These are phyloP conservation scores for Cardiocondyla obscurior DNA, from an alignment of 1,140 invertebrate species.

Conservation along the genomic window DNA sequence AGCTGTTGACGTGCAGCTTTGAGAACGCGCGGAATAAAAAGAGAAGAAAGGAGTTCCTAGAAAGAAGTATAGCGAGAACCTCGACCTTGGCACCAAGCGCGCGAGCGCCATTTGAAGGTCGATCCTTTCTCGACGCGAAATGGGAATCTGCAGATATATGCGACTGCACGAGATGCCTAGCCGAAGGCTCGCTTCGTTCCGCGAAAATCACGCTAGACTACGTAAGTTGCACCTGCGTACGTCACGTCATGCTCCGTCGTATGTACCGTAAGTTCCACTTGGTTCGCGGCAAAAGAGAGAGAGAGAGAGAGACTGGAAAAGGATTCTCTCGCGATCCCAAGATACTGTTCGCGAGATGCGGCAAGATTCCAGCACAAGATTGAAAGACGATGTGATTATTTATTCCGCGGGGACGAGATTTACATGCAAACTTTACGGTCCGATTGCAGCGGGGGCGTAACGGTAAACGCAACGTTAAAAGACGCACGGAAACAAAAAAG, in stretches of 20 bases:
- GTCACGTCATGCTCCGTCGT: constrained; percentile 1
- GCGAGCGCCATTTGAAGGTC: constrained; percentile 31
- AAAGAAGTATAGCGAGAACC: constrained; percentile 29
- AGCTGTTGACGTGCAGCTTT: background rate
- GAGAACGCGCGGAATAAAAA: background rate
- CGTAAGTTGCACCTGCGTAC: constrained; percentile 28
- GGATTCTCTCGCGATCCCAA: background rate
- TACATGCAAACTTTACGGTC: background rate
- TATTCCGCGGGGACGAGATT: constrained; percentile 28
- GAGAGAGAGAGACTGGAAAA: background rate
- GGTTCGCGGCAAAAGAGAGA: background rate
- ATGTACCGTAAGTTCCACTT: constrained; percentile 14
- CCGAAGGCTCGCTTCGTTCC: constrained; percentile 14
- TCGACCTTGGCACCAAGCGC: constrained; percentile 51
- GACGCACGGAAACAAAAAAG: constrained; percentile 14
- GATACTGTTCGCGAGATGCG: background rate
- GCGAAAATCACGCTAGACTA: constrained; percentile 27
- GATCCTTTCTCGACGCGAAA: constrained; percentile 64
- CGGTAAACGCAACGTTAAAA: background rate
- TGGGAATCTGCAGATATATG: constrained; percentile 43
- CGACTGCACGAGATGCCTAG: constrained; percentile 56
- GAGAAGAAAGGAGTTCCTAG: constrained; percentile 12
- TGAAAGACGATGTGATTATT: background rate
- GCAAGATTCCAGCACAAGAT: background rate
- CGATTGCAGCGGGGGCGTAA: background rate